Evolutionary conservation across 2,888 invertebrate species (phyloP), one percentile per base, ranked within the genome.

Genomic region (Archips xylosteana): DNA sequence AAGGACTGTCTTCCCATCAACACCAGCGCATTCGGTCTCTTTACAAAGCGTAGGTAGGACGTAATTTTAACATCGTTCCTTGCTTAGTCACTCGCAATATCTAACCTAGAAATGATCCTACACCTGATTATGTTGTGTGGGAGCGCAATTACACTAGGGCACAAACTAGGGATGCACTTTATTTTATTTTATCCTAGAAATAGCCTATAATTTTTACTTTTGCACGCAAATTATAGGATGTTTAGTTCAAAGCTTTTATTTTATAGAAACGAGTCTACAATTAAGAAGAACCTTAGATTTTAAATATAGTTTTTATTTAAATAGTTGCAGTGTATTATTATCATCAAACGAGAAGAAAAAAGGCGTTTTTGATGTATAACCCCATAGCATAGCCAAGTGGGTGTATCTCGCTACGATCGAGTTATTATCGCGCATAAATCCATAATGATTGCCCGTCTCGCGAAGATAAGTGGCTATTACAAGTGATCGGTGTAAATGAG

Each of bases 401-500:
- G 68, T 59, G 73, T 59, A 15, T 76, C 61, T 71, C 74, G 64
- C 79, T 78, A 63, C 72, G 75, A 74, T 78, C 81, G 79, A 87
- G 85, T 86, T 85, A 89, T 89, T 90, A 90, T 87, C 84, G 82
- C 75, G 80, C 89, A 90, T 91, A 90, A 90, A 89, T 90, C 88
- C 85, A 82, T 89, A 87, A 88, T 89, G 89, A 90, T 89, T 84
- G 87, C 78, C 81, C 82, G 84, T 84, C 82, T 81, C 74, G 78
- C 78, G 73, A 2, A 77, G 81, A 83, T 87, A 86, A 86, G 83
- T 83, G 85, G 81, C 82, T 79, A 88, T 88, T 89, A 87, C 83
- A 75, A 79, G 81, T 77, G 85, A 85, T 88, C 82, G 86, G 86
- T 85, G 89, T 82, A 86, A 89, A 90, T 89, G 88, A 89, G 85